A percentile compares a stretch with the other conserved stretches of the same genome.
These are phyloP conservation scores for Sinodicranocentrus sp. DNA, from an alignment of 2,888 invertebrate species.

Conservation along the genomic window DNA sequence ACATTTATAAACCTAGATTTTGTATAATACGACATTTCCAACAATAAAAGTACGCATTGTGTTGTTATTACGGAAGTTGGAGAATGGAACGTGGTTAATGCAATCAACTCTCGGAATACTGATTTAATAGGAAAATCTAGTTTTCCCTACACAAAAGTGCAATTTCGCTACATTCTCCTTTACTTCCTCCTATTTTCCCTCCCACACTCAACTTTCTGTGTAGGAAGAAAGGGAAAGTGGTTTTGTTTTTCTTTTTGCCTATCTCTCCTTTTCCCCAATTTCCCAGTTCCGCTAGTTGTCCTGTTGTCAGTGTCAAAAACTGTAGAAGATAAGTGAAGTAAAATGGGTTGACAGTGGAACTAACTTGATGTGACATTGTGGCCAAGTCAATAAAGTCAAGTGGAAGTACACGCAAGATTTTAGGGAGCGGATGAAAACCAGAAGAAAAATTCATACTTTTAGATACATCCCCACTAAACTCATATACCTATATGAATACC, in stretches of 20 bases:
- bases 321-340: constrained; percentile 52
- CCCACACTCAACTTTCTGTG: constrained; percentile 2
- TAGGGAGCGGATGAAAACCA: background rate
- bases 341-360: constrained; percentile 63
- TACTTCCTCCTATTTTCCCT: background rate
- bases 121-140: constrained; percentile 42
- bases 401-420: constrained; percentile 29
- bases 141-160: constrained; percentile 52
- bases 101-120: constrained; percentile 47
- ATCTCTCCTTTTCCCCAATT: constrained; percentile 13
- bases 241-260: constrained; percentile 5
- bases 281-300: constrained; percentile 9
- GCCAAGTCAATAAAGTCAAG: constrained; percentile 69
- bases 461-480: no score
- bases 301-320: constrained; percentile 52
- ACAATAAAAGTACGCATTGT: no score
- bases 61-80: constrained; percentile 8
- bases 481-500: no score
- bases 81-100: constrained; percentile 52
- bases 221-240: constrained; percentile 13
- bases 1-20: background rate
- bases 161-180: constrained; percentile 32
- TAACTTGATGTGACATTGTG: constrained; percentile 68
- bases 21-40: background rate
- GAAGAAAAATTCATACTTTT: background rate